Evolutionary conservation across 2,888 invertebrate species (phyloP).

Genomic region (Tachina fera): DNA sequence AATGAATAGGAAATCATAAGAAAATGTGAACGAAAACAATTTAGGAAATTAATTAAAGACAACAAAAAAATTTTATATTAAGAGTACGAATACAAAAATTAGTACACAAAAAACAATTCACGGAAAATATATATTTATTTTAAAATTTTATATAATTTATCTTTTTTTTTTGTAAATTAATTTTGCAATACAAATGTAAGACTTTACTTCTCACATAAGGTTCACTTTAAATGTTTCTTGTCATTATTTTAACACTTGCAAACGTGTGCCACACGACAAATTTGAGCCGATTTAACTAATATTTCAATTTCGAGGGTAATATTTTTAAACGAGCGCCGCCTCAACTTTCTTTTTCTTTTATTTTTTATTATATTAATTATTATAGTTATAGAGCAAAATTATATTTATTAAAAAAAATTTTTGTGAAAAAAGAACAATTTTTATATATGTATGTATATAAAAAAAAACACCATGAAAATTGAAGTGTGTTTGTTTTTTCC

Average conservation of each 20-base stretch:
- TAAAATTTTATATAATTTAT: not conserved
- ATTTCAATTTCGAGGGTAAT: slow-evolving; percentile 49
- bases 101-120: slow-evolving; percentile 82
- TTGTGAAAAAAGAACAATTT: slow-evolving; percentile 9
- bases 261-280: not conserved
- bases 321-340: slow-evolving; percentile 61
- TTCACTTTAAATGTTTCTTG: slow-evolving; percentile 12
- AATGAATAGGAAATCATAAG: slow-evolving; percentile 64
- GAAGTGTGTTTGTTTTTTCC: slow-evolving; percentile 54
- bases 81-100: slow-evolving; percentile 81
- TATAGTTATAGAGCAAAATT: slow-evolving; percentile 53
- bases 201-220: slow-evolving; percentile 57
- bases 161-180: slow-evolving; percentile 28
- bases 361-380: slow-evolving; percentile 34
- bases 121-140: slow-evolving; percentile 79
- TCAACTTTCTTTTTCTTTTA: slow-evolving; percentile 68
- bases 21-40: slow-evolving; percentile 52
- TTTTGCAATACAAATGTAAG: slow-evolving; percentile 51
- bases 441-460: too few relatives aligned
- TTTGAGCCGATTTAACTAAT: slow-evolving; percentile 47
- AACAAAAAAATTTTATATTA: slow-evolving; percentile 73
- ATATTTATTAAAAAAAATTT: slow-evolving; percentile 24
- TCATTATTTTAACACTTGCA: slow-evolving; percentile 14
- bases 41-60: slow-evolving; percentile 58
- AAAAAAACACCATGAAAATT: slow-evolving; percentile 64